A percentile compares a stretch with the other conserved stretches of the same genome.
phyloP scores from a whole-genome alignment of 2,797 vertebrate species.

The Decapterus maruadsi region DNA sequence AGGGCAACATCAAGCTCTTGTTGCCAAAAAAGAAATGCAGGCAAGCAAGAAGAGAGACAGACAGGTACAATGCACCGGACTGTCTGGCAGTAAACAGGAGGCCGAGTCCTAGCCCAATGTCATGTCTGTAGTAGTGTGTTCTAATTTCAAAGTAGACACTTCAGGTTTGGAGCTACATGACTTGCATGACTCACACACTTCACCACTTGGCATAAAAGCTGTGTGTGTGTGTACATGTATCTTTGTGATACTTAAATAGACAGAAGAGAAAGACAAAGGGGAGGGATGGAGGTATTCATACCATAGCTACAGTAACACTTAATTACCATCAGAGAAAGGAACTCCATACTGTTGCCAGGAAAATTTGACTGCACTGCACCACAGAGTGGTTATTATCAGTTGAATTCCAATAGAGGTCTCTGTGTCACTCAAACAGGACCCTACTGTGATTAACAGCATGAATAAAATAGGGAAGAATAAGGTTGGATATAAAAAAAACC shows the following conservation, averaged over 20 bases:
- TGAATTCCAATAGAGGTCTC: neutral
- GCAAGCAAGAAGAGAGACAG: neutral
- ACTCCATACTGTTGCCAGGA: conserved; percentile 31
- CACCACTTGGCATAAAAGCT: neutral
- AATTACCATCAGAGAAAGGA: neutral
- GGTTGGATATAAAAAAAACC: conserved; percentile 2
- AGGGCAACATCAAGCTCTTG: neutral
- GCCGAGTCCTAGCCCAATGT: neutral
- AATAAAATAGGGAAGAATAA: conserved; percentile 36
- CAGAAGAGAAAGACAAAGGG: neutral
- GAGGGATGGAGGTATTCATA: neutral
- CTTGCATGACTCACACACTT: neutral
- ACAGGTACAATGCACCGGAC: neutral
- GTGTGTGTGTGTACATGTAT: neutral
- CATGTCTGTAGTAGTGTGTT: neutral
- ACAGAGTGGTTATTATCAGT: conserved; percentile 30
- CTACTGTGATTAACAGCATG: conserved; percentile 12
- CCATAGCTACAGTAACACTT: neutral
- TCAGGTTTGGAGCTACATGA: too few relatives aligned
- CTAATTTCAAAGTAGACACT: too few relatives aligned
- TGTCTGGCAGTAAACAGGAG: neutral
- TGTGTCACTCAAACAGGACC: neutral
- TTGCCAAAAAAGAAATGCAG: conserved; percentile 13
- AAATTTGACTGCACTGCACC: conserved; percentile 34
- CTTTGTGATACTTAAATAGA: neutral